Percentiles rank a stretch among this genome's conserved stretches.
These are phyloP conservation scores for Apis dorsata DNA, from an alignment of 1,140 invertebrate species.

Conservation along the genomic window DNA sequence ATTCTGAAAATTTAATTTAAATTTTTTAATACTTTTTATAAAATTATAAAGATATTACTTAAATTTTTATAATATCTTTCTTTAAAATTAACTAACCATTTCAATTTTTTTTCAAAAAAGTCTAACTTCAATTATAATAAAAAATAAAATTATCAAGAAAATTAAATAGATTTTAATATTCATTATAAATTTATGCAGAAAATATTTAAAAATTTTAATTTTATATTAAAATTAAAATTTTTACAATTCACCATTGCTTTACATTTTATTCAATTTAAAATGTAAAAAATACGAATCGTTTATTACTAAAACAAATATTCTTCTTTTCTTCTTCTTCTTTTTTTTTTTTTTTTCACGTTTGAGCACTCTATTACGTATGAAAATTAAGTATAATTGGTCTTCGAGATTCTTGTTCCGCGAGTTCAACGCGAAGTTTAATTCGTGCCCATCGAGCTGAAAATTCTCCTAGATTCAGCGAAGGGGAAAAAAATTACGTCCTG, in stretches of 20 bases:
- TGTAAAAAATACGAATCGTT: neutral
- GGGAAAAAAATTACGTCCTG: slow-evolving; percentile 5
- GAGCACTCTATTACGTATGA: slow-evolving; percentile 1
- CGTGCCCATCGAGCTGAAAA: slow-evolving; percentile 14
- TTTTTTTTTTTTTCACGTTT: no score
- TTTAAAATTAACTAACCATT: no score
- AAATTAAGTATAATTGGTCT: slow-evolving; percentile 11
- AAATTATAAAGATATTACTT: no score
- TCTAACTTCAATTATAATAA: neutral
- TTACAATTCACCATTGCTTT: neutral
- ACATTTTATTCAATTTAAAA: neutral
- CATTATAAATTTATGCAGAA: neutral
- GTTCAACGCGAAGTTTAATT: slow-evolving; percentile 17
- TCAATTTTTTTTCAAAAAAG: no score
- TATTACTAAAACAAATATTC: neutral
- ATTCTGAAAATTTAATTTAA: neutral
- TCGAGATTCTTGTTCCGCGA: neutral
- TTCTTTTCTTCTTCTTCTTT: neutral
- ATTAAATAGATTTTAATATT: neutral
- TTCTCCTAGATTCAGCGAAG: neutral
- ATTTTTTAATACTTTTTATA: neutral
- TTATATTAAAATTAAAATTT: neutral
- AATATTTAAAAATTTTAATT: neutral
- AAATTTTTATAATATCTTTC: no score
- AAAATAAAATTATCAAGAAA: neutral